These are phyloP conservation scores for Tetragnatha versicolor DNA, from an alignment of 1,140 invertebrate species.

Conservation along the genomic window DNA sequence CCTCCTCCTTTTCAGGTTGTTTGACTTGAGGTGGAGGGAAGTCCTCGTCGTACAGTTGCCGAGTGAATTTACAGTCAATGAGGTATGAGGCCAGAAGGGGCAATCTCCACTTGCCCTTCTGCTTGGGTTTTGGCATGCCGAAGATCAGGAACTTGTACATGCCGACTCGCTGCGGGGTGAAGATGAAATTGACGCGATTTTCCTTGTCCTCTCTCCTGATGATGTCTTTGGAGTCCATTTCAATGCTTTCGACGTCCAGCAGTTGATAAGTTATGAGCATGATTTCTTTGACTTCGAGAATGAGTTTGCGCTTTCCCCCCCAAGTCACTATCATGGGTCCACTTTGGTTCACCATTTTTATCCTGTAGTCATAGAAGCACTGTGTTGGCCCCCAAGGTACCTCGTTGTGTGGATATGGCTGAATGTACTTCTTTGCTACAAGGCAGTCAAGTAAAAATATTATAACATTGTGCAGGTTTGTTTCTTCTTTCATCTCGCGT, in stretches of 20 bases:
- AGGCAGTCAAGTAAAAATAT: conserved; percentile 61
- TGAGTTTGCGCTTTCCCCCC: conserved; percentile 61
- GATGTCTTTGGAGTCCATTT: conserved; percentile 60
- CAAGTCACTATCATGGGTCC: conserved; percentile 62
- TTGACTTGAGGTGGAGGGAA: conserved; percentile 34
- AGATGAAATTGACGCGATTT: conserved; percentile 59
- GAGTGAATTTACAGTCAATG: conserved; percentile 62
- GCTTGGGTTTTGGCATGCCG: conserved; percentile 62
- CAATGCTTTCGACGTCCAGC: conserved; percentile 59
- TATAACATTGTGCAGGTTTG: conserved; percentile 60
- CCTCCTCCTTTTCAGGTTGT: conserved; percentile 41
- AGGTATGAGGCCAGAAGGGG: conserved; percentile 62
- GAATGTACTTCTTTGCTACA: conserved; percentile 59
- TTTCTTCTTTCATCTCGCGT: conserved; percentile 59
- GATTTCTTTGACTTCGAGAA: conserved; percentile 59
- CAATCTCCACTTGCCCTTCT: conserved; percentile 62
- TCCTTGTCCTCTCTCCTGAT: conserved; percentile 60
- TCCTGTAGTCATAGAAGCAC: conserved; percentile 61
- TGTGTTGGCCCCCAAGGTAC: conserved; percentile 63
- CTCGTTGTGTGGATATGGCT: conserved; percentile 61
- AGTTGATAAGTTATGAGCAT: conserved; percentile 62
- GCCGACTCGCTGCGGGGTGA: conserved; percentile 61
- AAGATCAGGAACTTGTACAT: conserved; percentile 63
- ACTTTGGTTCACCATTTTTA: conserved; percentile 61
- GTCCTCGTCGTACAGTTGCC: conserved; percentile 57